Evolutionary conservation across 2,888 invertebrate species (phyloP).

Genomic region (Theretra japonica): DNA sequence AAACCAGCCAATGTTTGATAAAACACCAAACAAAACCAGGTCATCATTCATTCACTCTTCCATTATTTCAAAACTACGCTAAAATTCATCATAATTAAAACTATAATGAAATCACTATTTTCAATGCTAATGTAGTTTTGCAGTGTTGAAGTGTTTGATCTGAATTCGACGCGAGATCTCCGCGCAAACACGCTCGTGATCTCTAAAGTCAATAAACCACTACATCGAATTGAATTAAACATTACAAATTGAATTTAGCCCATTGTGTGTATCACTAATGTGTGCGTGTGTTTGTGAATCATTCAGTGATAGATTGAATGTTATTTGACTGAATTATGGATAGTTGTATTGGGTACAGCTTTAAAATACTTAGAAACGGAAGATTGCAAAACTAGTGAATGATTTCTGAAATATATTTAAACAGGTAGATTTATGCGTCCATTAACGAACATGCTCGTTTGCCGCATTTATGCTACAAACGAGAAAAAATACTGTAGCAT

Average conservation of each 20-base stretch:
- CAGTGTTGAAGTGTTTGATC: conserved; percentile 19
- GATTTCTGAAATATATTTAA: too few relatives aligned
- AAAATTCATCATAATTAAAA: neutral
- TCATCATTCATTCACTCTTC: neutral
- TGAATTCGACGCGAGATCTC: conserved; percentile 18
- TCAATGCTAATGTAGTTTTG: conserved; percentile 3
- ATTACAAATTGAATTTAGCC: conserved; percentile 24
- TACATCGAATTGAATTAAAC: conserved; percentile 23
- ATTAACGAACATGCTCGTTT: too few relatives aligned
- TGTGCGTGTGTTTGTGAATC: conserved; percentile 2
- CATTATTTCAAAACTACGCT: neutral
- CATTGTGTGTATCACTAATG: conserved; percentile 22
- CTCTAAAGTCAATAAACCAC: conserved; percentile 24
- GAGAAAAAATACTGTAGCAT: too few relatives aligned
- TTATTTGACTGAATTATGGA: neutral
- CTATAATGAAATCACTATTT: neutral
- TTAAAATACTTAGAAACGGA: neutral
- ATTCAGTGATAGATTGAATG: neutral
- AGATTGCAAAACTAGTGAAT: neutral
- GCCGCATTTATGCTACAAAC: too few relatives aligned
- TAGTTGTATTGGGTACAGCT: neutral
- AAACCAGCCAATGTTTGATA: too few relatives aligned
- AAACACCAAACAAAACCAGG: neutral
- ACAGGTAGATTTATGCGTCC: too few relatives aligned
- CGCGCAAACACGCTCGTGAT: conserved; percentile 17